A percentile compares a stretch with the other conserved stretches of the same genome.
phyloP scores from a whole-genome alignment of 2,797 vertebrate genomes.

The Sebastiscus tertius region DNA sequence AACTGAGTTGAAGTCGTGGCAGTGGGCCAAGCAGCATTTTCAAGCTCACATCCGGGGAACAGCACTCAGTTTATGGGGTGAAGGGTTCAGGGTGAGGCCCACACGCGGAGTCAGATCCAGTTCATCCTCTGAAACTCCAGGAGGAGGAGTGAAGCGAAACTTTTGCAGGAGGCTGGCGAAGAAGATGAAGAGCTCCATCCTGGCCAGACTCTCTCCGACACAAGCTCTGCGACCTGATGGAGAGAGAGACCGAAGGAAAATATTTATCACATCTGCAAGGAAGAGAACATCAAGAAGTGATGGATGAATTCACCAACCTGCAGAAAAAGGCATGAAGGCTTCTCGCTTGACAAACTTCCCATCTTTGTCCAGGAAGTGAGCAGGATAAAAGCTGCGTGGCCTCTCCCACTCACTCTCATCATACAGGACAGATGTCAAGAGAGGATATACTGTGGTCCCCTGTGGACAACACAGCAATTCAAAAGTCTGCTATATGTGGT shows the following conservation, averaged over 20 bases:
- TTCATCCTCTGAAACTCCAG: conserved; percentile 18
- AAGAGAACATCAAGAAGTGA: rapidly evolving
- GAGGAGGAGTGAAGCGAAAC: conserved; percentile 1
- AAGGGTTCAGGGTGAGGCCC: not conserved
- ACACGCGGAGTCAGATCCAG: conserved; percentile 7
- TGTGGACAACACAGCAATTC: not conserved
- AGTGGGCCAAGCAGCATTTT: too few relatives aligned
- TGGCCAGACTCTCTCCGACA: conserved; percentile 6
- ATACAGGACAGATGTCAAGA: conserved; percentile 64
- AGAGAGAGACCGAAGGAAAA: not conserved
- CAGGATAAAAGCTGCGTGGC: conserved; percentile 68
- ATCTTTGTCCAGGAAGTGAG: conserved; percentile 75
- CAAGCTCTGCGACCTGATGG: not conserved
- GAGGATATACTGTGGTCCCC: conserved; percentile 71
- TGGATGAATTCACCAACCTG: conserved; percentile 73
- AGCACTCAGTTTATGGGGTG: conserved; percentile 4
- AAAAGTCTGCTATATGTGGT: too few relatives aligned
- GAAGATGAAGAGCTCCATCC: conserved; percentile 31
- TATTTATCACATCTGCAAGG: rapidly evolving
- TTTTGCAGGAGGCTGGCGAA: conserved; percentile 7
- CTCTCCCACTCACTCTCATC: conserved; percentile 74
- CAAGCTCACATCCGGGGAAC: not conserved
- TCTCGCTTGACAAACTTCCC: conserved; percentile 69
- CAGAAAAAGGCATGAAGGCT: conserved; percentile 79
- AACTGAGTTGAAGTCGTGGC: too few relatives aligned